Evolutionary conservation across 2,888 invertebrate species (phyloP).

Genomic region (Anoplius nigerrimus): DNA sequence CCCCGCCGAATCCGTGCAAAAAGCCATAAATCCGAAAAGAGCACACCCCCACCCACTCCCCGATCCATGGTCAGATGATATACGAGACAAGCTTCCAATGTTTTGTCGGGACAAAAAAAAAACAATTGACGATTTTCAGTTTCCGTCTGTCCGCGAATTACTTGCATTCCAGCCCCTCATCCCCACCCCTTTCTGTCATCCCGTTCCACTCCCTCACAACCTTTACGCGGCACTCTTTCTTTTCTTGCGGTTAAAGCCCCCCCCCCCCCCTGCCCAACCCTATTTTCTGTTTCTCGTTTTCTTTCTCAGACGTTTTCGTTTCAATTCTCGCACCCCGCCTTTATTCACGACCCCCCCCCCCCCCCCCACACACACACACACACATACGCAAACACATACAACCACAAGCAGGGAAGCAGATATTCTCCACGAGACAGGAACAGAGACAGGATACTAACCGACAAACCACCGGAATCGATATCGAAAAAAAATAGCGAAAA

Average conservation of each 20-base stretch:
- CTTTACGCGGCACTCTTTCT: no score
- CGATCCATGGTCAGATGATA: conserved; percentile 39
- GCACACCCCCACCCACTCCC: conserved; percentile 65
- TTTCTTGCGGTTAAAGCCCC: no score
- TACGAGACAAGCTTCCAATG: conserved; percentile 52
- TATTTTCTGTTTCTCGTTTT: neutral
- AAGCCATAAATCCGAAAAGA: conserved; percentile 71
- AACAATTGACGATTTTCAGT: neutral
- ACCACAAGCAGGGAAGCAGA: no score
- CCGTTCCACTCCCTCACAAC: no score
- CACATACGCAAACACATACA: no score
- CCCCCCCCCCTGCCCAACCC: no score
- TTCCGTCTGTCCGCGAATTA: conserved; percentile 38
- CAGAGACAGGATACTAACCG: no score
- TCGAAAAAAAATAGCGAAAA: no score
- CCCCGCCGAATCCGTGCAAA: conserved; percentile 24
- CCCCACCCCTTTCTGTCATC: no score
- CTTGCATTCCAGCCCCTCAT: conserved; percentile 35
- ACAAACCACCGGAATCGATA: conserved; percentile 12
- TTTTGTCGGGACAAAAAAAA: neutral
- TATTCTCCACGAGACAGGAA: no score
- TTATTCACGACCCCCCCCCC: no score
- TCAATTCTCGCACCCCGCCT: neutral
- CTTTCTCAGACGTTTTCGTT: neutral
- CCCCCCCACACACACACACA: no score